Conservation (phyloP, 1,140 invertebrate species). For the Leptinotarsa lineolata region DNA sequence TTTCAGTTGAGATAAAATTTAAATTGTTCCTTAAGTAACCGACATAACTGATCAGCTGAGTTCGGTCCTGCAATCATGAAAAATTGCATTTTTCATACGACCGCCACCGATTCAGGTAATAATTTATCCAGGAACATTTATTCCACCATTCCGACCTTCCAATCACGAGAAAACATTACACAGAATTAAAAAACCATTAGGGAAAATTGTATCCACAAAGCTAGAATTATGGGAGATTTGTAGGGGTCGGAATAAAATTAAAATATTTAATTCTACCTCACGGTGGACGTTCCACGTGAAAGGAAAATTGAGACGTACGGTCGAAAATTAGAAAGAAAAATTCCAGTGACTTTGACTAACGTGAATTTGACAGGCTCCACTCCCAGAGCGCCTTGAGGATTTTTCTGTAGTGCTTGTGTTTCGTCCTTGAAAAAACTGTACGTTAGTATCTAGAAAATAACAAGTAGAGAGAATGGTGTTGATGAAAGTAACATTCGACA, state of each 20-base stretch:
- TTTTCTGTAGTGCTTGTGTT: too few species aligned
- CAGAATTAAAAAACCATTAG: conserved; percentile 15
- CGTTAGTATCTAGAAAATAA: too few species aligned
- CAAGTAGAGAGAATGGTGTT: too few species aligned
- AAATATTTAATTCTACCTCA: conserved; percentile 11
- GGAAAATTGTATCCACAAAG: conserved; percentile 10
- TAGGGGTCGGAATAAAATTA: conserved; percentile 10
- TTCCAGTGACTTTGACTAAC: too few species aligned
- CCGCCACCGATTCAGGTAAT: not conserved
- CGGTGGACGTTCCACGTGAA: not conserved
- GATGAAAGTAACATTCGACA: too few species aligned
- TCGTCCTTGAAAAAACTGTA: too few species aligned
- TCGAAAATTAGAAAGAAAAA: not conserved
- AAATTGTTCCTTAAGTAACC: too few species aligned
- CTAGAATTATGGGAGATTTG: conserved; percentile 18
- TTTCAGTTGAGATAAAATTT: too few species aligned
- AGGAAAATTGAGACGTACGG: not conserved
- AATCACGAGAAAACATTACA: not conserved
- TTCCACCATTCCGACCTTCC: not conserved
- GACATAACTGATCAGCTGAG: too few species aligned
- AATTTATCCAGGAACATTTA: not conserved
- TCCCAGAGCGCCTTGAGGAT: too few species aligned
- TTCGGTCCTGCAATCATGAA: not conserved
- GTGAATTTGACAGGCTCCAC: too few species aligned
- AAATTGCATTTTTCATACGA: not conserved